phyloP scores from a whole-genome alignment of 2,888 invertebrate genomes.

The Melanostoma scalare region DNA sequence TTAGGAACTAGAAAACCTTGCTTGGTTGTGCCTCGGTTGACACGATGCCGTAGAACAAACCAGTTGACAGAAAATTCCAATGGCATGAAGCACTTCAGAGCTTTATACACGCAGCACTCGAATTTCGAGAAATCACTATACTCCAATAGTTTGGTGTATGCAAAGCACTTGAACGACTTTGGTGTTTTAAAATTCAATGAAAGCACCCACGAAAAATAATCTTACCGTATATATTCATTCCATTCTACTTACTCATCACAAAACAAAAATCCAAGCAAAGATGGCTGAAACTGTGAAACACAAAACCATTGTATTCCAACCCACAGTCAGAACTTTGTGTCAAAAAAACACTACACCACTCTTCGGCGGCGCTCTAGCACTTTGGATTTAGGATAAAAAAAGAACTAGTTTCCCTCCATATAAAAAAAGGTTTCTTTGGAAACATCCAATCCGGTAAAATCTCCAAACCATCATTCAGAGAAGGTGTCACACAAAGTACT shows the following conservation, averaged over 20 bases:
- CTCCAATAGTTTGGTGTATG: slow-evolving; percentile 46
- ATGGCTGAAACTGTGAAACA: slow-evolving; percentile 14
- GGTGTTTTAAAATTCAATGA: slow-evolving; percentile 44
- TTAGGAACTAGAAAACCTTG: no score
- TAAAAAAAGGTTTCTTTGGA: slow-evolving; percentile 36
- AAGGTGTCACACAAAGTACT: slow-evolving; percentile 69
- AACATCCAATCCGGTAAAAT: slow-evolving; percentile 44
- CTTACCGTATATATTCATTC: not conserved
- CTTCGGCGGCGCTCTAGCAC: slow-evolving; percentile 16
- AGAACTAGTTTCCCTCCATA: slow-evolving; percentile 17
- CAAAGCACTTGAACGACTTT: slow-evolving; percentile 60
- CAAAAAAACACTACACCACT: slow-evolving; percentile 30
- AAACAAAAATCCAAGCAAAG: not conserved
- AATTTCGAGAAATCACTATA: slow-evolving; percentile 43
- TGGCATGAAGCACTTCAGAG: no score
- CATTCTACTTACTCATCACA: not conserved
- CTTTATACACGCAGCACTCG: slow-evolving; percentile 1
- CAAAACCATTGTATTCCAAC: slow-evolving; percentile 51
- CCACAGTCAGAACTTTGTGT: slow-evolving; percentile 41
- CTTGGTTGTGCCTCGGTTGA: no score
- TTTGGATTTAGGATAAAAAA: slow-evolving; percentile 4
- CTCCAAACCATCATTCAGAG: slow-evolving; percentile 20
- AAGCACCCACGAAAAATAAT: slow-evolving; percentile 26
- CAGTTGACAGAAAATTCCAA: no score
- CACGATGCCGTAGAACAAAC: no score